Evolutionary conservation across 2,888 invertebrate genomes (phyloP), one percentile per base, ranked within the genome.

Genomic region (Caenorhabditis wallacei): DNA sequence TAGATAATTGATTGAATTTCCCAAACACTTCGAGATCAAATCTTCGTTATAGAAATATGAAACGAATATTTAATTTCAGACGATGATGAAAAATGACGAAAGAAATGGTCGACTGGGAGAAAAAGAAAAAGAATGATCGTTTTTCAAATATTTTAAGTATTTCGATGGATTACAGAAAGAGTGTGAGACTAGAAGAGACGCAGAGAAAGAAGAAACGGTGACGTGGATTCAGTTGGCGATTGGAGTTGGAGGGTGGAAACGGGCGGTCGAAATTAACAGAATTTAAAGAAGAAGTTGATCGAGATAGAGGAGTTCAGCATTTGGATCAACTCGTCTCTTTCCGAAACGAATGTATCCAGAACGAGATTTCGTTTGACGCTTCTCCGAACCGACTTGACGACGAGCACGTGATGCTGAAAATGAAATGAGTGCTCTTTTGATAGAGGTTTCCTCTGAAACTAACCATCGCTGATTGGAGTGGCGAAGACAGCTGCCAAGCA

Each of bases 331-430:
- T 66, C 78, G 61, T 63, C 81, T 74, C 43, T 84, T 84, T 66
- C 84, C 84, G 84, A 84, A 84, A 8, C 84, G 68, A 37, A 84
- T 84, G 78, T 84, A 84, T 24, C 84, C 84, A 22, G 78, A 63
- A 3, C 84, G 80, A 3, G 80, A 64, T 35, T 84, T 84, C 26
- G 64, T 57, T 57, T 84, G 84, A 59, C 80, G 75, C 51, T 84
- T 84, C 56, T 84, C 84, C 37, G 80, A 80, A 0, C 43, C 71
- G 35, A 37, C 79, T 46, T 61, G 51, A 59, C 66, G 68, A 43
- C 63, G 72, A 54, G 72, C 61, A 59, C 69, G 80, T 26, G 68
- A 40, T 16, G 24, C 71, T 70, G 72, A 18, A 72, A 80, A 22
- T 18, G 30, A 40, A 16, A 26, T 35, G 16, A 13, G 18, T n/a